Percentiles rank a stretch among this genome's conserved stretches.
These are phyloP conservation scores for Meriones unguiculatus DNA, from an alignment of 2,113 vertebrate genomes.

Conservation along the genomic window DNA sequence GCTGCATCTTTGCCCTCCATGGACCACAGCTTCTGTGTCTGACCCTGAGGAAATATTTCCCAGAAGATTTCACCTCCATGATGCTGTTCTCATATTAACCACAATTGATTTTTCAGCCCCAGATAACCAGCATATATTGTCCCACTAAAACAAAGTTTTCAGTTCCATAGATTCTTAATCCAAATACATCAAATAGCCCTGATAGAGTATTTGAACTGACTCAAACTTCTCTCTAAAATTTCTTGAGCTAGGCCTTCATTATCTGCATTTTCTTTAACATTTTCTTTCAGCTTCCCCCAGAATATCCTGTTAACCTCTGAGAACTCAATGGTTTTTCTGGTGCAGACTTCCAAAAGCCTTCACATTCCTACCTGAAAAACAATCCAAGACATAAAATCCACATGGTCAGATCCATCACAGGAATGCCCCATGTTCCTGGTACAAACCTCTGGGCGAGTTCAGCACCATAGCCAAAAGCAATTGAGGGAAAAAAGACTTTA, in stretches of 20 bases:
- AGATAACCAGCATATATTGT: background rate
- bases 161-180: background rate
- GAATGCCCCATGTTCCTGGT: background rate
- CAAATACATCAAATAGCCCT: background rate
- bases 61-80: background rate
- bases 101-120: background rate
- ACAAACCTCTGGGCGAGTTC: background rate
- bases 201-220: background rate
- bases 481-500: background rate
- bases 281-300: background rate
- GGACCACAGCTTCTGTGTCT: background rate
- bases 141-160: background rate
- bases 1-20: background rate
- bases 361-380: background rate
- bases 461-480: background rate
- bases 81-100: background rate
- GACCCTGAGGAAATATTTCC: background rate
- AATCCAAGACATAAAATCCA: background rate
- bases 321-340: background rate
- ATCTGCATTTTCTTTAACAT: background rate
- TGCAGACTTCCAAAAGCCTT: background rate
- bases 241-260: background rate
- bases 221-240: background rate
- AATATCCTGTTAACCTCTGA: background rate
- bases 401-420: background rate